Percentiles rank a stretch among this genome's conserved stretches.
Conservation (phyloP, 2,113 vertebrate genomes). For the Ovibos moschatus region DNA sequence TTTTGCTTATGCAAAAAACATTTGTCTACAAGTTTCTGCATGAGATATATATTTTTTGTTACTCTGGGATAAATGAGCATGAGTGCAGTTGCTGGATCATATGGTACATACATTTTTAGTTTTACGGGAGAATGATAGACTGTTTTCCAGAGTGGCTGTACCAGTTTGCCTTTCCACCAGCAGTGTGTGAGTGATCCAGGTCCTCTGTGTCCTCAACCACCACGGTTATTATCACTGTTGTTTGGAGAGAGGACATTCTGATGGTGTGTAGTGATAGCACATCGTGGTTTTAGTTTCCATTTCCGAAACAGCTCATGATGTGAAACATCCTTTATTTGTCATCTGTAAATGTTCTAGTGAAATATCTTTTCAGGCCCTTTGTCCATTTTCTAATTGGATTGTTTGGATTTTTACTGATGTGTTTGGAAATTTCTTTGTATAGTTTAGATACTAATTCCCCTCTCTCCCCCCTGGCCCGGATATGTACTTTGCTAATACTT, state of each 20-base stretch:
- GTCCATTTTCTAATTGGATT: neutral
- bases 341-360: neutral
- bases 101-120: neutral
- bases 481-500: neutral
- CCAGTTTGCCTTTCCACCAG: neutral
- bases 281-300: neutral
- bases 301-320: neutral
- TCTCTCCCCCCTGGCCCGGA: neutral
- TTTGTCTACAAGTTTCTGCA: neutral
- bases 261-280: neutral
- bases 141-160: neutral
- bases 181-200: neutral
- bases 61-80: neutral
- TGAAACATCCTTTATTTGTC: neutral
- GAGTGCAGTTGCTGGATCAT: neutral
- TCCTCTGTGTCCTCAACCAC: neutral
- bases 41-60: slow-evolving; percentile 16
- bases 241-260: neutral
- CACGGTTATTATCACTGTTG: neutral
- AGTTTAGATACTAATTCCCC: neutral
- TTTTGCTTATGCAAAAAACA: neutral
- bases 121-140: neutral
- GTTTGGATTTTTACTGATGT: neutral
- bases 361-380: neutral
- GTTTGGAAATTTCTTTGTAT: neutral